Conservation (phyloP, 2,113 vertebrate genomes). For the Polypterus bichir region DNA sequence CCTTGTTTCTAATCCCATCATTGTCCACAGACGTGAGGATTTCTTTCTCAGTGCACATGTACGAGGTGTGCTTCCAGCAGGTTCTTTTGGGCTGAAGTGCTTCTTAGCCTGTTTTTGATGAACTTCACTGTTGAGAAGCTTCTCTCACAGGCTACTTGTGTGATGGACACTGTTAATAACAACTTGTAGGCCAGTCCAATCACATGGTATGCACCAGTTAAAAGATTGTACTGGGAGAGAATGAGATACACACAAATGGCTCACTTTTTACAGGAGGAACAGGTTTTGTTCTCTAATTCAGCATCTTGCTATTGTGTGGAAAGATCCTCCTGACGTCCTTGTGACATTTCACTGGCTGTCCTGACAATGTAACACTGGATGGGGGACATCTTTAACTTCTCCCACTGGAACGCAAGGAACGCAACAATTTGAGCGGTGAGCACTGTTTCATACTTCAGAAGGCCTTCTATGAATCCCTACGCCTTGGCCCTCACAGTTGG, state of each 20-base stretch:
- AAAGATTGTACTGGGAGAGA: constrained; percentile 6
- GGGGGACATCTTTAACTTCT: constrained; percentile 13
- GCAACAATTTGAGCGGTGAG: too few relatives aligned
- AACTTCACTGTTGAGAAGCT: constrained; percentile 18
- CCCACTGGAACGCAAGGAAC: constrained; percentile 13
- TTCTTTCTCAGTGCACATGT: too few relatives aligned
- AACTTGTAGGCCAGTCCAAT: constrained; percentile 14
- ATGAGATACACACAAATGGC: not conserved
- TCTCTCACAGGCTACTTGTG: constrained; percentile 13
- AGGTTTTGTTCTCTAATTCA: constrained; percentile 2
- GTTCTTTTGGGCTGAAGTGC: constrained; percentile 7
- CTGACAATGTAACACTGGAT: constrained; percentile 8
- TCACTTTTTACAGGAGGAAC: constrained; percentile 4
- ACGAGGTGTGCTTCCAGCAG: not conserved
- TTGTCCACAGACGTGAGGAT: too few relatives aligned
- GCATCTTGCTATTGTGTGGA: constrained; percentile 4
- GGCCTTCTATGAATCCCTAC: not conserved
- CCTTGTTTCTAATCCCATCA: too few relatives aligned
- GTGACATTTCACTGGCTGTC: not conserved
- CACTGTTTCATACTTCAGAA: too few relatives aligned
- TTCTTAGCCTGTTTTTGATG: constrained; percentile 13
- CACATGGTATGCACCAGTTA: constrained; percentile 11
- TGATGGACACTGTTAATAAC: constrained; percentile 10
- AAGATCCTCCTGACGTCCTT: not conserved
- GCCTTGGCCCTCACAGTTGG: not conserved